Evolutionary conservation across 2,113 vertebrate genomes (phyloP), one percentile per base, ranked within the genome.

Genomic region (Parotia lawesii): DNA sequence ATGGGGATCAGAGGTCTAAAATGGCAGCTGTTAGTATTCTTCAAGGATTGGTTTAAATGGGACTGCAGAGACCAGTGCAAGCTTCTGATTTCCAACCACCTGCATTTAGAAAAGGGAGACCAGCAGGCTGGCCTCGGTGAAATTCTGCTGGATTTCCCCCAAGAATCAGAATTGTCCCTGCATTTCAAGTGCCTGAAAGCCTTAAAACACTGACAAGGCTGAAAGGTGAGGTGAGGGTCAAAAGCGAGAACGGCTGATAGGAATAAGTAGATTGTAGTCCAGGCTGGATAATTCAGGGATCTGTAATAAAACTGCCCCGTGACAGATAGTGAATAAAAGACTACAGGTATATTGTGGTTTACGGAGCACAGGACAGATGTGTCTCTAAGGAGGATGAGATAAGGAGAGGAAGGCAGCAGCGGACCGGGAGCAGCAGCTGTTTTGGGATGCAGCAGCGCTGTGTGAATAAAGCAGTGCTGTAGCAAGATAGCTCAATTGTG

Each of bases 251-350:
- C 0, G 15, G 70, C 80, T 89, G 89, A 51, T 57, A 89, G 89
- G 89, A 92, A 90, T 65, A 88, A 89, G 83, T 44, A 89, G 94
- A 85, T 84, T 78, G 89, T 42, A 83, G 79, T 22, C 73, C 69
- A 27, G 86, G 69, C 83, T 94, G 95, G 85, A 71, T 93, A 96
- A 96, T 90, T 94, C 96, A 89, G 93, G 70, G 65, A 90, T 89
- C 76, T 92, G 90, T 88, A 96, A 95, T 94, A 93, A 96, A 96
- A 92, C 89, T 61, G 69, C 76, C 35, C 22, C 24, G 83, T 90
- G 94, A 93, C 6, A 24, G 86, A 42, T n/a, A 96, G 90, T 81
- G 96, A 94, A 89, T 94, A 96, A 94, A 96, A 90, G 86, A 81
- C 90, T 94, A 29, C 67, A 48, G 93, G 93, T 95, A 89, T 81